Base-by-base conservation (phyloP, 2,888 invertebrate genomes). In the Fragum whitleyi region DNA sequence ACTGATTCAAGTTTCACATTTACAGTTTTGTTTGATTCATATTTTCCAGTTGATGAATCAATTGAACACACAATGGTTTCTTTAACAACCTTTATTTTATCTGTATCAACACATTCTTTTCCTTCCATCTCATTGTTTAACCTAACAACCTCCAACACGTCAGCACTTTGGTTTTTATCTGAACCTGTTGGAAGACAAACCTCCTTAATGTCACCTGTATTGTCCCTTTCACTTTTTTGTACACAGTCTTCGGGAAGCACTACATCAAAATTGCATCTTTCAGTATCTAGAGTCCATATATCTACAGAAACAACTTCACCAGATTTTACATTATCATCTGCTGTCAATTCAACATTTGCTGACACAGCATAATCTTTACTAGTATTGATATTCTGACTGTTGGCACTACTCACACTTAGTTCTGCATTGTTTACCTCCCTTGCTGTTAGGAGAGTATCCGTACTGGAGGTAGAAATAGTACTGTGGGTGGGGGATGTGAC, bases 371-470 rank as follows among this genome's bases (percentile, higher is more conserved):
- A n/a, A 23, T 21, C 26, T 6, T 3, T 23, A 14, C 57, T n/a
- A 23, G 57, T 26, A 23, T n/a, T 57, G 57, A 32, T 32, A 14
- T 39, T 65, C 26, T 42, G 65, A 36, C 65, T 36, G n/a, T n/a
- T 14, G 11, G 65, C 21, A 42, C 65, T 65, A 42, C 42, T 55
- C n/a, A 70, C 55, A 55, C 70, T 70, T 19, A 70, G 19, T 28
- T 55, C 72, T 23, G 72, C 61, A 26, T 3, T 57, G 71, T 57
- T 84, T 68, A 71, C 77, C 51, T 87, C 86, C 77, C 83, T 82
- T 81, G 81, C 86, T n/a, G 84, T 83, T 0, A 85, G 81, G 57
- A 87, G 68, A 47, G 87, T 86, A 28, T 87, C 87, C 7, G 81
- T 77, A 39, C 86, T 87, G 74, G 84, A 87, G 59, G 79, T 72